These are phyloP conservation scores for Paraplagusia blochii DNA, from an alignment of 2,113 vertebrate genomes.

Conservation along the genomic window DNA sequence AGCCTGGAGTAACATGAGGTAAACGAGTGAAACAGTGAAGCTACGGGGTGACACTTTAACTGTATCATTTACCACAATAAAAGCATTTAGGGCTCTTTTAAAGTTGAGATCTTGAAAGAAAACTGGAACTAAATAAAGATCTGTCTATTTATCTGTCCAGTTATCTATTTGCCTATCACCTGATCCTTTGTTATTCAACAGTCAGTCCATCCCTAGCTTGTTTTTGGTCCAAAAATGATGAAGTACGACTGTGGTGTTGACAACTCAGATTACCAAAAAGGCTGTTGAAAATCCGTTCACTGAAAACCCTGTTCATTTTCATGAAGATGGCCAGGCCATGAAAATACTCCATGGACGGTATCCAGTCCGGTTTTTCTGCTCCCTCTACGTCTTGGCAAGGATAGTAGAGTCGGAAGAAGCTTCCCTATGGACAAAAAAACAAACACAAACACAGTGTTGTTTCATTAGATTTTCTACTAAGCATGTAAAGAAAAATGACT, in stretches of 20 bases:
- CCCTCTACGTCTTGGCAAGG: conserved; percentile 74
- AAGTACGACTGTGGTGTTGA: no score
- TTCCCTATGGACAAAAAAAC: conserved; percentile 81
- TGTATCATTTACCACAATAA: no score
- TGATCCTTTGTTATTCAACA: no score
- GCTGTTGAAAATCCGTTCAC: conserved; percentile 77
- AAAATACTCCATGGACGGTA: conserved; percentile 88
- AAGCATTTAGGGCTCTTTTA: no score
- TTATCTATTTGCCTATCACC: no score
- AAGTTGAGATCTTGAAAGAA: no score
- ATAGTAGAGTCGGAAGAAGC: conserved; percentile 90
- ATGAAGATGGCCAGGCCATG: conserved; percentile 87
- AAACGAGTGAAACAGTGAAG: no score
- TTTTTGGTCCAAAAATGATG: no score
- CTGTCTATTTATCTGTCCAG: no score
- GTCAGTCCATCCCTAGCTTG: not conserved
- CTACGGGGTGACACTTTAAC: no score
- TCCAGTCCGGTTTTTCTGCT: conserved; percentile 80
- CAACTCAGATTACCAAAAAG: conserved; percentile 83
- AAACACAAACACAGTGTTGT: not conserved
- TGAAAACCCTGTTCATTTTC: conserved; percentile 78
- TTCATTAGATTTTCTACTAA: not conserved
- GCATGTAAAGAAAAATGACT: not conserved
- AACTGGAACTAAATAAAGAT: no score
- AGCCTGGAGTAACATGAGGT: conserved; percentile 69